These are phyloP conservation scores for Platerodrilus igneus DNA, from an alignment of 2,888 invertebrate species.

Conservation along the genomic window DNA sequence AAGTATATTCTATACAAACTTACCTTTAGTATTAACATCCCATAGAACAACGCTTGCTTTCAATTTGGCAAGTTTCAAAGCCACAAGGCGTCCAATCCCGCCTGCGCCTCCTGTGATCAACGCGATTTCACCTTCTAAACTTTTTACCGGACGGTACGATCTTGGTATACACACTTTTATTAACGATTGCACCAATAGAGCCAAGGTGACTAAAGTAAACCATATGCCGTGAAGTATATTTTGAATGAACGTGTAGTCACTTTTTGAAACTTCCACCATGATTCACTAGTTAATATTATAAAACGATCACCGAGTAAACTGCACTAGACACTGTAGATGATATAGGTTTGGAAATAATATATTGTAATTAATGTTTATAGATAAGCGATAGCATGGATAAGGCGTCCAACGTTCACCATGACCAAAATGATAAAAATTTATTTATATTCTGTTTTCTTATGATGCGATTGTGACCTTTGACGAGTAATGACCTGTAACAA, in stretches of 20 bases:
- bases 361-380: too few relatives aligned
- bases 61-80: constrained; percentile 67
- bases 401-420: too few relatives aligned
- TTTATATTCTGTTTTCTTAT: too few relatives aligned
- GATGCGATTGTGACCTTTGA: too few relatives aligned
- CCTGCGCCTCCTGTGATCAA: constrained; percentile 88
- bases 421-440: too few relatives aligned
- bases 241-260: constrained; percentile 50
- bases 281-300: too few relatives aligned
- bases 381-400: too few relatives aligned
- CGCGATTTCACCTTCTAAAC: constrained; percentile 70
- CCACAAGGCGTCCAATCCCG: constrained; percentile 75
- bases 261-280: constrained; percentile 28
- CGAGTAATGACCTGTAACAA: too few relatives aligned
- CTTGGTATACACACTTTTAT: constrained; percentile 51
- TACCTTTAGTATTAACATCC: constrained; percentile 84
- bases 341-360: too few relatives aligned
- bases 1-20: too few relatives aligned
- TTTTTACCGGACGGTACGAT: constrained; percentile 62
- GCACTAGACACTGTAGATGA: too few relatives aligned
- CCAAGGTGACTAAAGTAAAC: constrained; percentile 42
- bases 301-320: too few relatives aligned
- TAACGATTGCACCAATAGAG: constrained; percentile 50
- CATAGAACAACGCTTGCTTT: constrained; percentile 80
- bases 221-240: constrained; percentile 53